Conservation (phyloP, 1,140 invertebrate genomes). For the Helicorthomorpha holstii region DNA sequence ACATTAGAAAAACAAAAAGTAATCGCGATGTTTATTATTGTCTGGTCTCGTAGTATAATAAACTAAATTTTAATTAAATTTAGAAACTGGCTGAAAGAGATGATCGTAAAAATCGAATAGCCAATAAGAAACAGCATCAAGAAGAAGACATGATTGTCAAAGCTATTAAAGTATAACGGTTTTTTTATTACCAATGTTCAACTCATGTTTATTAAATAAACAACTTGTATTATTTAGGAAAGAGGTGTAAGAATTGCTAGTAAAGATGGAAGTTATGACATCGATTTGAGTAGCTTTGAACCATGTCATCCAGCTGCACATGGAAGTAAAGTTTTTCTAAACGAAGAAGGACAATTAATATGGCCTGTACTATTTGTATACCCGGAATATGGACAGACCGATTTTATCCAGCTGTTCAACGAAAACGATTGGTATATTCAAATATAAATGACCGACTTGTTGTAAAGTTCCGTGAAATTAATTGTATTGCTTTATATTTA, state of each 20-base stretch:
- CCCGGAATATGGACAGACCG: slow-evolving; percentile 53
- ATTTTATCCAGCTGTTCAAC: slow-evolving; percentile 52
- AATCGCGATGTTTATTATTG: too few relatives aligned
- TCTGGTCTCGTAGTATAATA: background rate
- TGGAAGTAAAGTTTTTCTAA: slow-evolving; percentile 36
- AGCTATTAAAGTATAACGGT: slow-evolving; percentile 32
- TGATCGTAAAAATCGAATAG: slow-evolving; percentile 36
- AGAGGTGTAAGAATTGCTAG: too few relatives aligned
- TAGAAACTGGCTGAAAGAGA: slow-evolving; percentile 39
- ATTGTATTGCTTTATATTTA: slow-evolving; percentile 27
- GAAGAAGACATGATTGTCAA: slow-evolving; percentile 37
- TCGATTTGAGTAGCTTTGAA: slow-evolving; percentile 32
- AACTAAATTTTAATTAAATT: slow-evolving; percentile 1
- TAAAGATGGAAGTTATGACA: too few relatives aligned
- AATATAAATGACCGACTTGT: slow-evolving; percentile 26
- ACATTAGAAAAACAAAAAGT: too few relatives aligned
- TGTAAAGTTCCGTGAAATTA: too few relatives aligned
- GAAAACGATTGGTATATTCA: slow-evolving; percentile 44
- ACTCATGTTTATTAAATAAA: slow-evolving; percentile 24
- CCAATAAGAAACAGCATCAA: slow-evolving; percentile 33
- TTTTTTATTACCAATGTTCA: slow-evolving; percentile 15
- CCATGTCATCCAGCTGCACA: slow-evolving; percentile 40
- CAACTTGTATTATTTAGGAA: slow-evolving; percentile 15
- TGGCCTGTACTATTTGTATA: slow-evolving; percentile 73
- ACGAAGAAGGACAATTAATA: slow-evolving; percentile 38